phyloP scores from a whole-genome alignment of 2,888 invertebrate species.

The Megaustenia siamemsis region DNA sequence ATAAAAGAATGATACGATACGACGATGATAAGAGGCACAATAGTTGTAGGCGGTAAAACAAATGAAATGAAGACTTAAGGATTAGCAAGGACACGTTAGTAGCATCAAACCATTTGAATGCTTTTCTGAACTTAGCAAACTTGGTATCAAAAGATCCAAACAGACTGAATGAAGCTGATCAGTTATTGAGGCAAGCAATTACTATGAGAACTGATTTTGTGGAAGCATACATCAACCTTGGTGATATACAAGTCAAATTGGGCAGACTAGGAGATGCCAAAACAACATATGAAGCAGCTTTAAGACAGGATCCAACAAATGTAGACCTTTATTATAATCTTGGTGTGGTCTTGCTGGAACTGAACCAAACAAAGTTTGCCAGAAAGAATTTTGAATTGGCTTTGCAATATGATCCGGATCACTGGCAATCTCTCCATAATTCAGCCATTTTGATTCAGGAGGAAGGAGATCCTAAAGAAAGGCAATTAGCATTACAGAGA shows the following conservation, averaged over 20 bases:
- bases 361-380: slow-evolving; percentile 94
- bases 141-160: slow-evolving; percentile 95
- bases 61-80: too few relatives aligned
- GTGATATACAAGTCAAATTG: slow-evolving; percentile 95
- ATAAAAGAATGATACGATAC: too few relatives aligned
- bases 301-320: slow-evolving; percentile 87
- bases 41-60: too few relatives aligned
- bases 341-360: slow-evolving; percentile 89
- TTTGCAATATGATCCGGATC: slow-evolving; percentile 93
- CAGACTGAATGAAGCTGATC: slow-evolving; percentile 94
- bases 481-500: slow-evolving; percentile 84
- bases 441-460: slow-evolving; percentile 96
- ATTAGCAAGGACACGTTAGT: too few relatives aligned
- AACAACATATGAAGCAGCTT: slow-evolving; percentile 94
- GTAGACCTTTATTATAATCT: slow-evolving; percentile 80
- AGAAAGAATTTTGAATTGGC: slow-evolving; percentile 95
- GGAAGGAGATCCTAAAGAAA: slow-evolving; percentile 88
- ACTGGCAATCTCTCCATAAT: slow-evolving; percentile 95
- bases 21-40: too few relatives aligned
- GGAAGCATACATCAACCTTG: slow-evolving; percentile 97
- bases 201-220: slow-evolving; percentile 96
- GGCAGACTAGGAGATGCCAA: slow-evolving; percentile 96
- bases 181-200: slow-evolving; percentile 95
- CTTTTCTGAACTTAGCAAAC: slow-evolving; percentile 96
- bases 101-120: slow-evolving; percentile 96